These are phyloP conservation scores for Stegodyphus dumicola DNA, from an alignment of 1,140 invertebrate genomes.

Conservation along the genomic window DNA sequence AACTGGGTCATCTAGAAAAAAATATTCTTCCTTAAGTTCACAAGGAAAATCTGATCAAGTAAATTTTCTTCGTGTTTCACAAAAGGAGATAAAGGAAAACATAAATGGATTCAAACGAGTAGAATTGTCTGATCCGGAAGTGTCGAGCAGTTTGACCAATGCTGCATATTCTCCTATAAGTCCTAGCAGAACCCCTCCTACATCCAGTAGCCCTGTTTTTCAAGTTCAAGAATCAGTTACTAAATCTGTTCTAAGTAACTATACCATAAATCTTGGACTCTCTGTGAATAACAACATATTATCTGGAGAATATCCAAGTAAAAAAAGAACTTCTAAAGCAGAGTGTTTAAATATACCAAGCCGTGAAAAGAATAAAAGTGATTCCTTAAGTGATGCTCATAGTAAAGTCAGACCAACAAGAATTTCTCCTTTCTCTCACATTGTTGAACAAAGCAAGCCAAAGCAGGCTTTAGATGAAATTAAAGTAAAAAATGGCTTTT, in stretches of 20 bases:
- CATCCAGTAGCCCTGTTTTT: conserved; percentile 71
- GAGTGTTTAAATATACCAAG: not conserved
- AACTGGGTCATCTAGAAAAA: not conserved
- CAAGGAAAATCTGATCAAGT: conserved; percentile 1
- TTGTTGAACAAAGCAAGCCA: not conserved
- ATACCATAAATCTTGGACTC: conserved; percentile 2
- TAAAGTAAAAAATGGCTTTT: conserved; percentile 33
- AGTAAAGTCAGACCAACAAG: conserved; percentile 14
- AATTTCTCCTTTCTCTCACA: conserved; percentile 2
- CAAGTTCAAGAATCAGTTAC: not conserved
- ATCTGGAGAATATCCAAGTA: conserved; percentile 14
- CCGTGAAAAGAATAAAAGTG: conserved; percentile 12
- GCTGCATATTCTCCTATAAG: conserved; percentile 67
- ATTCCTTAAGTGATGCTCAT: conserved; percentile 14
- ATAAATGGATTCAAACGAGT: conserved; percentile 22
- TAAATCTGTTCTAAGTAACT: conserved; percentile 9
- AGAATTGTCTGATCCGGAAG: conserved; percentile 54
- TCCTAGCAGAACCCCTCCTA: conserved; percentile 83
- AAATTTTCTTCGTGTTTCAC: not conserved
- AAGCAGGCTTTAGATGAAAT: conserved; percentile 29
- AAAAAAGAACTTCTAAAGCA: not conserved
- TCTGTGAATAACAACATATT: not conserved
- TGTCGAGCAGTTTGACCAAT: conserved; percentile 44
- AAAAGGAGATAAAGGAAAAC: conserved; percentile 18
- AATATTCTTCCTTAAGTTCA: not conserved